phyloP scores from a whole-genome alignment of 2,797 vertebrate genomes.

The Heteromormyrus szaboi region DNA sequence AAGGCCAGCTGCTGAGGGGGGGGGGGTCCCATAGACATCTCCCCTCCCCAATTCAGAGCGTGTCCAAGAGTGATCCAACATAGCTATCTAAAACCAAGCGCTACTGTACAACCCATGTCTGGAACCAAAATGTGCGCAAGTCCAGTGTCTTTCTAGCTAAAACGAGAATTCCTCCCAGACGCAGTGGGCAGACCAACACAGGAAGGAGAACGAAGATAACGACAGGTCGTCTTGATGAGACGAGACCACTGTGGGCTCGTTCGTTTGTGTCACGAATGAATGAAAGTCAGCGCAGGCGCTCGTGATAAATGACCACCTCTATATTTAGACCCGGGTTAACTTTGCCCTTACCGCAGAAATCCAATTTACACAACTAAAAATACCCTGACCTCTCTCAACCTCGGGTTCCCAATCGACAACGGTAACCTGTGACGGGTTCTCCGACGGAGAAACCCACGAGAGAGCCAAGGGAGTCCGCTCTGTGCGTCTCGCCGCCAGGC shows the following conservation, averaged over 20 bases:
- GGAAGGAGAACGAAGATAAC: not conserved
- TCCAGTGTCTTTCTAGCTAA: not conserved
- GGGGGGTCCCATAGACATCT: not conserved
- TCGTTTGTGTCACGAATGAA: conserved; percentile 15
- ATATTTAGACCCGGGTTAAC: conserved; percentile 10
- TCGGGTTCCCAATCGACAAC: not conserved
- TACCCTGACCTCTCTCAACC: conserved; percentile 29
- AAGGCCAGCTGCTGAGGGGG: not conserved
- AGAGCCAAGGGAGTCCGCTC: no score
- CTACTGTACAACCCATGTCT: not conserved
- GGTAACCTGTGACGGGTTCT: conserved; percentile 7
- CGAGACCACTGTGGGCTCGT: not conserved
- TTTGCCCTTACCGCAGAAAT: conserved; percentile 27
- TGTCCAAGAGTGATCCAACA: not conserved
- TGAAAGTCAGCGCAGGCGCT: conserved; percentile 10
- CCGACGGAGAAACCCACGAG: not conserved
- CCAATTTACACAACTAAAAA: conserved; percentile 39
- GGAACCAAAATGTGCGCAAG: not conserved
- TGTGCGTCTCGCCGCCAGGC: no score
- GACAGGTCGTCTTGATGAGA: not conserved
- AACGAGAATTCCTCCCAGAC: not conserved
- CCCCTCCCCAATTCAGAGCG: not conserved
- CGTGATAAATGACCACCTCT: conserved; percentile 9
- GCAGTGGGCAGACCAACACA: not conserved
- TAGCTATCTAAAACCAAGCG: not conserved